Percentiles rank a stretch among this genome's conserved stretches.
phyloP scores from a whole-genome alignment of 30 jellyfish, hydroid and myxozoan genomes.

The Chrysaora quinquecirrha region DNA sequence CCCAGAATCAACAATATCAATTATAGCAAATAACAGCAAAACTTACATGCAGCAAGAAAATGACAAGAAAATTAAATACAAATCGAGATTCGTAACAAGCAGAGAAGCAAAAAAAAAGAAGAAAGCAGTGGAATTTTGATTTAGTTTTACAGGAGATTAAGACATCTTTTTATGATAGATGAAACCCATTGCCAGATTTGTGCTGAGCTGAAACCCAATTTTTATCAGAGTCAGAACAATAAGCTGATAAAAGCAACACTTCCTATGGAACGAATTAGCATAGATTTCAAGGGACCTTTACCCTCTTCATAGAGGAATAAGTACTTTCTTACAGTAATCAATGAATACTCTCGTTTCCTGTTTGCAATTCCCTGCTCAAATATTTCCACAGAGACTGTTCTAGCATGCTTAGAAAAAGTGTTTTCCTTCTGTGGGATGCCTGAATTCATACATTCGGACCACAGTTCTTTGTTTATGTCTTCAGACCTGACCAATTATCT shows the following conservation, averaged over 20 bases:
- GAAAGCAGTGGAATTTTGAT: no score
- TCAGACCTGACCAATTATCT: constrained; percentile 2
- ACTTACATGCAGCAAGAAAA: no score
- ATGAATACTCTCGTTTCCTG: constrained; percentile 43
- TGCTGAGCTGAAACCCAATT: no score
- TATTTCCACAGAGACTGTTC: constrained; percentile 2
- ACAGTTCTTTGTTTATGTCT: constrained; percentile 18
- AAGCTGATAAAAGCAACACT: constrained; percentile 47
- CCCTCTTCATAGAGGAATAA: constrained; percentile 18
- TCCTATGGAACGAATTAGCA: constrained; percentile 41
- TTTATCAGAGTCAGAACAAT: no score
- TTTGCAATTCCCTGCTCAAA: constrained; percentile 40
- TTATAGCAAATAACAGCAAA: no score
- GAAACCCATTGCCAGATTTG: no score
- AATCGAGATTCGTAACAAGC: neutral
- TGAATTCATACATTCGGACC: constrained; percentile 32
- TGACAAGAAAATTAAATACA: no score
- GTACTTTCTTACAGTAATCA: constrained; percentile 31
- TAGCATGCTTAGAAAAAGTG: neutral
- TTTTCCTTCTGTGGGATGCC: constrained; percentile 39
- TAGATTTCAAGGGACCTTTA: constrained; percentile 60
- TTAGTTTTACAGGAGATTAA: no score
- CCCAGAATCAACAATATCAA: no score
- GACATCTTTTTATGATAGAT: no score
- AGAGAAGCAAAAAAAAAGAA: no score